phyloP scores from a whole-genome alignment of 2,888 invertebrate species.

The Scaptodrosophila latifasciaeformis region DNA sequence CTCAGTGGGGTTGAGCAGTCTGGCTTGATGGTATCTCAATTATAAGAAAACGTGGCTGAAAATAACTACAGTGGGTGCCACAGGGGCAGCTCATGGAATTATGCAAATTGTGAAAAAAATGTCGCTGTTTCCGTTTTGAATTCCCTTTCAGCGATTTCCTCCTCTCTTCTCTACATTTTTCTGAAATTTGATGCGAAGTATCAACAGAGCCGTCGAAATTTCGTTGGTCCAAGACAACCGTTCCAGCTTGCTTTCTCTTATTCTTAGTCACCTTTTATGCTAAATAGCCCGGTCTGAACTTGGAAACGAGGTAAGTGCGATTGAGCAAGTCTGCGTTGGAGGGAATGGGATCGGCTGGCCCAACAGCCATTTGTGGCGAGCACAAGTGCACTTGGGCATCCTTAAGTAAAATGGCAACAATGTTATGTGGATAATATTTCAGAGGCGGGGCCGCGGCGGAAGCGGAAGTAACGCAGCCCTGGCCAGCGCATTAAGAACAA shows the following conservation, averaged over 20 bases:
- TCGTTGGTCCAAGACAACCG: slow-evolving; percentile 16
- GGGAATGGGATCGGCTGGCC: neutral
- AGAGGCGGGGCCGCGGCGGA: slow-evolving; percentile 20
- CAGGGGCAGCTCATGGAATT: slow-evolving; percentile 43
- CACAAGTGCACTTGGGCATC: slow-evolving; percentile 69
- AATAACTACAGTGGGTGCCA: neutral
- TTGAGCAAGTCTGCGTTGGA: neutral
- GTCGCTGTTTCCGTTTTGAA: slow-evolving; percentile 34
- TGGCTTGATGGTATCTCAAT: no score
- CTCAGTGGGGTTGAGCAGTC: slow-evolving; percentile 10
- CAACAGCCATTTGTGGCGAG: slow-evolving; percentile 59
- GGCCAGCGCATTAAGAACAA: slow-evolving; percentile 41
- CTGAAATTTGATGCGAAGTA: slow-evolving; percentile 54
- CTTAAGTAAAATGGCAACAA: slow-evolving; percentile 63
- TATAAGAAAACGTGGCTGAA: no score
- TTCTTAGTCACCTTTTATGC: slow-evolving; percentile 60
- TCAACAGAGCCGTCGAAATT: slow-evolving; percentile 40
- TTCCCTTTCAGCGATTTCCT: slow-evolving; percentile 13
- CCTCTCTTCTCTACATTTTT: slow-evolving; percentile 15
- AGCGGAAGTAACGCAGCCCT: slow-evolving; percentile 18
- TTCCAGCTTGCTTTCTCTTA: no score
- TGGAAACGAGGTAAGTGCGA: slow-evolving; percentile 2
- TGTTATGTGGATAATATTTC: slow-evolving; percentile 40
- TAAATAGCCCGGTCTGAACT: slow-evolving; percentile 41
- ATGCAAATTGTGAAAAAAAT: slow-evolving; percentile 59